These are phyloP conservation scores for Drosophila punjabiensis DNA, from an alignment of 1,140 invertebrate genomes.

Conservation along the genomic window DNA sequence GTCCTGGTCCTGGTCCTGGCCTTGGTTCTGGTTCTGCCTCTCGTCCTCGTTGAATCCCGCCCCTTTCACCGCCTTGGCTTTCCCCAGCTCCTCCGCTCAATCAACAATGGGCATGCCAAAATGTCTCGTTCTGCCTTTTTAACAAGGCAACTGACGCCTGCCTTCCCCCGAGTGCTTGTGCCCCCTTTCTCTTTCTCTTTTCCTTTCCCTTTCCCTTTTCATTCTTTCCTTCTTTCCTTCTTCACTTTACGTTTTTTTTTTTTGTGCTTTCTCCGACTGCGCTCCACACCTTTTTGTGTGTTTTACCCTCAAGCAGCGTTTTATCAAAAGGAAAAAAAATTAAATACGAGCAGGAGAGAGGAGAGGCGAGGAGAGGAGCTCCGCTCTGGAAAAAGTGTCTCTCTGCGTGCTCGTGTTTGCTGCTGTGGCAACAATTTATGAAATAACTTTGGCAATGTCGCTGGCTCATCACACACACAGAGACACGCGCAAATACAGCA, in stretches of 20 bases:
- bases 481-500: too few species aligned
- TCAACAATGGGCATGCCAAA: slow-evolving; percentile 73
- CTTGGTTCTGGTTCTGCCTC: background rate
- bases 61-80: slow-evolving; percentile 4
- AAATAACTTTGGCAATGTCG: slow-evolving; percentile 76
- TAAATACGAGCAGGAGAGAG: background rate
- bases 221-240: background rate
- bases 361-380: slow-evolving; percentile 1
- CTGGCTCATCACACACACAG: slow-evolving; percentile 23
- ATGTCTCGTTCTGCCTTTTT: slow-evolving; percentile 75
- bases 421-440: slow-evolving; percentile 82
- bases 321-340: slow-evolving; percentile 39
- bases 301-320: slow-evolving; percentile 44
- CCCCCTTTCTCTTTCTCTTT: background rate
- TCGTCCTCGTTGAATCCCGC: background rate
- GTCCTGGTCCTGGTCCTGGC: slow-evolving; percentile 2
- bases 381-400: slow-evolving; percentile 28
- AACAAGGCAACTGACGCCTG: slow-evolving; percentile 66
- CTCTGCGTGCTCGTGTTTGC: slow-evolving; percentile 56
- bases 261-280: background rate
- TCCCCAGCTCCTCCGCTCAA: slow-evolving; percentile 15
- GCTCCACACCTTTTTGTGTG: slow-evolving; percentile 29
- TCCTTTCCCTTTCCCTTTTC: background rate
- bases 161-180: background rate
- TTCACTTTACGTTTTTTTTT: background rate